These are phyloP conservation scores for Eumaeus atala DNA, from an alignment of 1,140 invertebrate species.

Conservation along the genomic window DNA sequence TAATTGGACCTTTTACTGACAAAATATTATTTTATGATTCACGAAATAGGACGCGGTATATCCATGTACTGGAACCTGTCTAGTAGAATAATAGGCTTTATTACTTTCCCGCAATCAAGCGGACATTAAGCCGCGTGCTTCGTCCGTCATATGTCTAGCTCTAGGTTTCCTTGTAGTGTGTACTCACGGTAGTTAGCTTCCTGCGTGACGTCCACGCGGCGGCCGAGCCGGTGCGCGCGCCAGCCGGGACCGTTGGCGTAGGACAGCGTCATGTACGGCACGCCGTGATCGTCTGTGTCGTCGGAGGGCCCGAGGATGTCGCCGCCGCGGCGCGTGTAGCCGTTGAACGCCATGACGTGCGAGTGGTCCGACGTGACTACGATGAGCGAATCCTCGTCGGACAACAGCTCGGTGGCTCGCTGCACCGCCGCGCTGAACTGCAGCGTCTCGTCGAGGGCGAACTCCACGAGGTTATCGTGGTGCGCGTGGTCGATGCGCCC, in stretches of 20 bases:
- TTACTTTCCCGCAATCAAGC: no score
- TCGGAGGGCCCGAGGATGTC: slow-evolving; percentile 74
- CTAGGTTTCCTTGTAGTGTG: no score
- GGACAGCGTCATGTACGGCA: slow-evolving; percentile 81
- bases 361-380: slow-evolving; percentile 82
- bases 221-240: slow-evolving; percentile 36
- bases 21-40: no score
- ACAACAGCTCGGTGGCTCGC: slow-evolving; percentile 64
- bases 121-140: no score
- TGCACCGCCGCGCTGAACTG: slow-evolving; percentile 72
- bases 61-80: no score
- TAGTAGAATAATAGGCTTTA: no score
- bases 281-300: slow-evolving; percentile 45
- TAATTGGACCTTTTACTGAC: no score
- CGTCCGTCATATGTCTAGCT: no score
- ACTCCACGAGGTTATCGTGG: slow-evolving; percentile 81
- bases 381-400: slow-evolving; percentile 76
- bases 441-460: slow-evolving; percentile 78
- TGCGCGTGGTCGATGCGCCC: slow-evolving; percentile 89
- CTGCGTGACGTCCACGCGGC: slow-evolving; percentile 54
- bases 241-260: slow-evolving; percentile 86
- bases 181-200: slow-evolving; percentile 51
- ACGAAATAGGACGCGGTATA: no score
- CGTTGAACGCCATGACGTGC: slow-evolving; percentile 79
- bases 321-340: slow-evolving; percentile 77